These are phyloP conservation scores for Pedionomus torquatus DNA, from an alignment of 2,113 vertebrate genomes.

Conservation along the genomic window DNA sequence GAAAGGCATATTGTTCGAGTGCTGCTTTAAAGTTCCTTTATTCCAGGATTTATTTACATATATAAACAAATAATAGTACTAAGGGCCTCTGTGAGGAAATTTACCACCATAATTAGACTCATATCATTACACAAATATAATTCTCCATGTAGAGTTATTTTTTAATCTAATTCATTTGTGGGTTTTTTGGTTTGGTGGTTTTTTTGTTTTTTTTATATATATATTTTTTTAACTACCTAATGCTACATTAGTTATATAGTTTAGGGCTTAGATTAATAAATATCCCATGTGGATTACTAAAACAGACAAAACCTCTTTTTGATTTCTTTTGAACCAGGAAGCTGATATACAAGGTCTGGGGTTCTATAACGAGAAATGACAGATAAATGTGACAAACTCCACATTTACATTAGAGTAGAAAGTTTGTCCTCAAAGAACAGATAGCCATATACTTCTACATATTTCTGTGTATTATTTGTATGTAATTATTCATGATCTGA, in stretches of 20 bases:
- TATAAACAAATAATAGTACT: background rate
- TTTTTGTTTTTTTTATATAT: too few species aligned
- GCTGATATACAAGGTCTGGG: rapidly evolving
- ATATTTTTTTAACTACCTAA: background rate
- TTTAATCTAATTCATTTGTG: background rate
- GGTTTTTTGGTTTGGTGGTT: too few species aligned
- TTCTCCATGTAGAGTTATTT: background rate
- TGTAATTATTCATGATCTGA: background rate
- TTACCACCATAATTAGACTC: background rate
- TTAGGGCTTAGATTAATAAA: background rate
- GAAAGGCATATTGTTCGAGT: background rate
- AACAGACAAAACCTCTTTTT: background rate
- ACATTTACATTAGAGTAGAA: background rate
- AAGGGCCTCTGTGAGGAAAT: background rate
- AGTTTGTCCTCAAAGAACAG: background rate
- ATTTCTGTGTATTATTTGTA: background rate
- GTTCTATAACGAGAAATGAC: background rate
- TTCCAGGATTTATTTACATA: background rate
- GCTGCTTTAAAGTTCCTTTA: background rate
- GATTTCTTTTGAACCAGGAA: background rate
- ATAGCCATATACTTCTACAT: background rate
- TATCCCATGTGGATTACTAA: background rate
- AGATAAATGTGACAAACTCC: background rate
- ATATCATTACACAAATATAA: background rate
- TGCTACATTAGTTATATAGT: background rate